phyloP scores from a whole-genome alignment of 2,797 vertebrate genomes.

The Taenioides sp. region DNA sequence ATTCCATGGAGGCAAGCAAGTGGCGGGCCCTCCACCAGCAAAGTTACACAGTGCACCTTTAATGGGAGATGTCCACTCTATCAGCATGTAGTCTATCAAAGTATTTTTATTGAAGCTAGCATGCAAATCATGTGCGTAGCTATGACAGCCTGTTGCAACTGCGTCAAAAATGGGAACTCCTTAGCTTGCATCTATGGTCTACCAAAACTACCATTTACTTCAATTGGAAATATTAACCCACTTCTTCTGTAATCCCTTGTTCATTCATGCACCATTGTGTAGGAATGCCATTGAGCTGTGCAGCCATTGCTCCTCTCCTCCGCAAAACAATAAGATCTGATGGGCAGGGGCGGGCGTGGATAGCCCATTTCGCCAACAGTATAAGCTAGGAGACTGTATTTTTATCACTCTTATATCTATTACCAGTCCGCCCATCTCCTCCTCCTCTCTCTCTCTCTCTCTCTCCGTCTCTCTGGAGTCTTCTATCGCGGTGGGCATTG shows the following conservation, averaged over 20 bases:
- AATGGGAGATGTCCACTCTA: too few relatives aligned
- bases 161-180: not conserved
- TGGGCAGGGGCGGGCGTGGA: not conserved
- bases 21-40: too few relatives aligned
- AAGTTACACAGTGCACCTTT: too few relatives aligned
- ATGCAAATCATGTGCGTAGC: too few relatives aligned
- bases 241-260: constrained; percentile 24
- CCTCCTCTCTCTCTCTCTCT: constrained; percentile 20
- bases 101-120: too few relatives aligned
- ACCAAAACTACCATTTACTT: not conserved
- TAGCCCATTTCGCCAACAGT: constrained; percentile 28
- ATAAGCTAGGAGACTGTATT: constrained; percentile 29
- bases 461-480: constrained; percentile 26
- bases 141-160: not conserved
- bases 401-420: constrained; percentile 54
- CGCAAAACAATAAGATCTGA: constrained; percentile 36
- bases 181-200: not conserved
- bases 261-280: constrained; percentile 41
- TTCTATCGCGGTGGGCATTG: constrained; percentile 37
- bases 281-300: constrained; percentile 29
- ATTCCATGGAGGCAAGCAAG: too few relatives aligned
- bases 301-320: constrained; percentile 25
- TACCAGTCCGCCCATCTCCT: constrained; percentile 41
- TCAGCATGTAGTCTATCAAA: too few relatives aligned
- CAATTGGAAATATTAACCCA: too few relatives aligned